Evolutionary conservation across 2,888 invertebrate species (phyloP).

Genomic region (Xiphydria camelus): DNA sequence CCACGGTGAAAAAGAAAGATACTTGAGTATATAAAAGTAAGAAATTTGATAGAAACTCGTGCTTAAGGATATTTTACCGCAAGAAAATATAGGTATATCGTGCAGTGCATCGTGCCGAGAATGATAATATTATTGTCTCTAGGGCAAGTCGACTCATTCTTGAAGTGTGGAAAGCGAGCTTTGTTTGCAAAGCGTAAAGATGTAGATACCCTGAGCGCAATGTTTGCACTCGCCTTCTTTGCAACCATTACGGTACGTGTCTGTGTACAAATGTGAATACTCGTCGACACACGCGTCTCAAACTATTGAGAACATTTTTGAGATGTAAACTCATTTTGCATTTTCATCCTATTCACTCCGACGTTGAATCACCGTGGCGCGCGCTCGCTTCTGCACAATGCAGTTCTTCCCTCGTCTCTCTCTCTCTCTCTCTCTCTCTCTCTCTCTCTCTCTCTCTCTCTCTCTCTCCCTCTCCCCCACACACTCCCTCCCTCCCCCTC

Average conservation of each 20-base stretch:
- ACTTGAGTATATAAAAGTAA: no score
- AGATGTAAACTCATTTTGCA: slow-evolving; percentile 13
- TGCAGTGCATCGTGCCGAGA: no score
- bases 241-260: background rate
- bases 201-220: background rate
- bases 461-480: no score
- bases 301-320: slow-evolving; percentile 13
- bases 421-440: background rate
- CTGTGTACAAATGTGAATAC: background rate
- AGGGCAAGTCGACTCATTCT: background rate
- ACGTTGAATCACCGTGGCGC: slow-evolving; percentile 5
- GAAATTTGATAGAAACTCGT: no score
- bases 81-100: no score
- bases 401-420: background rate
- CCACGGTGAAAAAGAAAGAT: no score
- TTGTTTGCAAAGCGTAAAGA: slow-evolving; percentile 15
- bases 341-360: slow-evolving; percentile 12
- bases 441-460: background rate
- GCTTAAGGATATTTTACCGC: no score
- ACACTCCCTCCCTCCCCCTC: no score
- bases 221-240: background rate
- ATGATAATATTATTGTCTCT: no score
- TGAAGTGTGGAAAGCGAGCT: slow-evolving; percentile 8
- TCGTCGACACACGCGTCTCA: slow-evolving; percentile 6
- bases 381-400: background rate